These are phyloP conservation scores for Carcharodon carcharias DNA, from an alignment of 2,797 vertebrate species.

Conservation along the genomic window DNA sequence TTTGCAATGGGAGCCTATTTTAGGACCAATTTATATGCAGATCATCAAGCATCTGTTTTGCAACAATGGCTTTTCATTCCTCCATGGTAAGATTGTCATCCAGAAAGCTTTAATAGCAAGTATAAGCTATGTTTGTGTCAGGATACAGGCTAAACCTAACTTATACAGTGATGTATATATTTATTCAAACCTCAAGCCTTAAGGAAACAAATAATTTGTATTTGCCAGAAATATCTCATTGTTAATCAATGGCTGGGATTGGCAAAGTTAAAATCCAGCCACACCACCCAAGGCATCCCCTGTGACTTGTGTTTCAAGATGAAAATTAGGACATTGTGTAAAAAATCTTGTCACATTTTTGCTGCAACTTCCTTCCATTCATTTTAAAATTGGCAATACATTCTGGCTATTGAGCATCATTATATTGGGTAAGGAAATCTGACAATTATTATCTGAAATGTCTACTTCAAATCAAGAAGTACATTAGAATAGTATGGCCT, in stretches of 20 bases:
- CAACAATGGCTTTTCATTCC: neutral
- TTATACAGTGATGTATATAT: neutral
- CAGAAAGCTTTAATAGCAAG: neutral
- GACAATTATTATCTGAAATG: neutral
- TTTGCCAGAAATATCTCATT: neutral
- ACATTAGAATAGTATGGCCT: neutral
- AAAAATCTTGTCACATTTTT: neutral
- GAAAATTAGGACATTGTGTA: neutral
- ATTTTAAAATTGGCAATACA: neutral
- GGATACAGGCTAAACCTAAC: neutral
- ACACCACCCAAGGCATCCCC: neutral
- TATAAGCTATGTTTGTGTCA: neutral
- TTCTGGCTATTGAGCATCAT: neutral
- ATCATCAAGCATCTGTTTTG: neutral
- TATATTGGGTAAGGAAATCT: neutral
- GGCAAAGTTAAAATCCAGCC: neutral
- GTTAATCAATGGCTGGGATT: neutral
- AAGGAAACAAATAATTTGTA: neutral
- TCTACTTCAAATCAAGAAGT: neutral
- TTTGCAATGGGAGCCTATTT: neutral
- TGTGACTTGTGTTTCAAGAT: neutral
- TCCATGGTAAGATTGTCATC: neutral
- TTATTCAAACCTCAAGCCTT: neutral
- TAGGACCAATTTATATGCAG: neutral
- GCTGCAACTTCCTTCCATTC: neutral